Evolutionary conservation across 2,797 vertebrate genomes (phyloP).

Genomic region (Pyrrhura leucotis): DNA sequence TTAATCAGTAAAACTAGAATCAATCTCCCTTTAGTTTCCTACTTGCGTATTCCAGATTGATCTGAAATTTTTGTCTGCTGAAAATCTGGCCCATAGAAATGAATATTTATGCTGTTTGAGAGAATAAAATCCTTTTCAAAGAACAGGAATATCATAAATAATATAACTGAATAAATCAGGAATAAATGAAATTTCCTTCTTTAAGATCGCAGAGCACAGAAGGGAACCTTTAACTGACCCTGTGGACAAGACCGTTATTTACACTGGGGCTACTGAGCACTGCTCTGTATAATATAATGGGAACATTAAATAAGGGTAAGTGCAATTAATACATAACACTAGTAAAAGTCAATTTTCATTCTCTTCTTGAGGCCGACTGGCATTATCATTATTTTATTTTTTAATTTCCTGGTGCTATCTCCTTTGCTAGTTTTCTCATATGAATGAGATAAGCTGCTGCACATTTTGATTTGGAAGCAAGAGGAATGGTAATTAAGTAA

Average conservation of each 20-base stretch:
- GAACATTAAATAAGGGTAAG: neutral
- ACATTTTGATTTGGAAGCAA: constrained; percentile 49
- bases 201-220: neutral
- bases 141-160: neutral
- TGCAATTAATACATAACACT: constrained; percentile 59
- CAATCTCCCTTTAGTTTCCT: neutral
- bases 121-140: neutral
- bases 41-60: neutral
- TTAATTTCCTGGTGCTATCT: constrained; percentile 69
- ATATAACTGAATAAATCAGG: neutral
- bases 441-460: constrained; percentile 60
- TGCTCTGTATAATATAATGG: neutral
- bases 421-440: neutral
- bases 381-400: constrained; percentile 59
- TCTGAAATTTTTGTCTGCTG: neutral
- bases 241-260: neutral
- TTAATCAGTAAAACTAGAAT: neutral
- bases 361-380: neutral
- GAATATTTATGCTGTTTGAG: neutral
- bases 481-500: constrained; percentile 58
- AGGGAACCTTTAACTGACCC: neutral
- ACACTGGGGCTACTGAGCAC: neutral
- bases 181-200: neutral
- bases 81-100: neutral
- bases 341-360: constrained; percentile 52